Percentiles rank a stretch among this genome's conserved stretches.
Evolutionary conservation across 2,888 invertebrate species (phyloP).

Genomic region (Linyphia triangularis): DNA sequence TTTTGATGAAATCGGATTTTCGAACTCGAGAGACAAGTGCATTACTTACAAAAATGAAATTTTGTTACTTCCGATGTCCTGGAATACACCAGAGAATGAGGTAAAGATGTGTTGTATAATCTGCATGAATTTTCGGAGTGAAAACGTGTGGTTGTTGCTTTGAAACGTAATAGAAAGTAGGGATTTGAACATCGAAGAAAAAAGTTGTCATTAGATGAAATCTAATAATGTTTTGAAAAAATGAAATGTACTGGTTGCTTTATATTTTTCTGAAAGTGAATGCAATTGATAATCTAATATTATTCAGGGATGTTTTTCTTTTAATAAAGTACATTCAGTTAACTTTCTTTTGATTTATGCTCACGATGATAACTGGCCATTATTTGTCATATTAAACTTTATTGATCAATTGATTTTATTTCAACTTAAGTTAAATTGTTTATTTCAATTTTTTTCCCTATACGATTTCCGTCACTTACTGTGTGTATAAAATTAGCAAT

Average conservation of each 20-base stretch:
- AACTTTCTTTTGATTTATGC: neutral
- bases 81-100: neutral
- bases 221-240: neutral
- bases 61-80: constrained; percentile 12
- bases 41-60: constrained; percentile 36
- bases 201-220: neutral
- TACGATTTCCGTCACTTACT: too few species aligned
- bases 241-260: neutral
- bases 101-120: neutral
- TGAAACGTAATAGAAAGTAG: neutral
- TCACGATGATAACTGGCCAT: too few species aligned
- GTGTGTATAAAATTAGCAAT: too few species aligned
- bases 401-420: too few species aligned
- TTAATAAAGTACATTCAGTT: neutral
- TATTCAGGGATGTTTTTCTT: neutral
- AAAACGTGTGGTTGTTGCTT: neutral
- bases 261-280: neutral
- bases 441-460: too few species aligned
- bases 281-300: neutral
- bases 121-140: neutral
- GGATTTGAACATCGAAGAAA: neutral
- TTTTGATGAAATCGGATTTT: constrained; percentile 32
- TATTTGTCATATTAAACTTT: too few species aligned
- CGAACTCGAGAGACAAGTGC: neutral
- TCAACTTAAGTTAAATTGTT: too few species aligned